Evolutionary conservation across 1,140 invertebrate genomes (phyloP).

Genomic region (Andricus grossulariae): DNA sequence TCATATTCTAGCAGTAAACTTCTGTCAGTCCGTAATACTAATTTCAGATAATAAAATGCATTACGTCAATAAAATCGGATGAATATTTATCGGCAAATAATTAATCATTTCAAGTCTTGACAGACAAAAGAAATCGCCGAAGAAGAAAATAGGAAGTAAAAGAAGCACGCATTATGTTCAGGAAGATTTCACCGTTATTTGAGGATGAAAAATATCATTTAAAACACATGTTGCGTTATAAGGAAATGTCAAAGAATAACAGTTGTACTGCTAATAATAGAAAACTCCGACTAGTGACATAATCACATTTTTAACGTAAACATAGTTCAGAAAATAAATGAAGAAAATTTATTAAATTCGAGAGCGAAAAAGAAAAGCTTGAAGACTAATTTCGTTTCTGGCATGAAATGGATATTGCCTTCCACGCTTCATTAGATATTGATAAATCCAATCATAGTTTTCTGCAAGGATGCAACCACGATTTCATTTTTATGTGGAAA

Average conservation of each 20-base stretch:
- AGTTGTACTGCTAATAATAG: not conserved
- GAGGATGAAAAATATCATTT: not conserved
- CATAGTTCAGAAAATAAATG: no score
- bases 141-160: not conserved
- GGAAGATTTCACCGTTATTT: slow-evolving; percentile 17
- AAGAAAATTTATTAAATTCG: not conserved
- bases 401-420: not conserved
- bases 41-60: no score
- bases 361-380: not conserved
- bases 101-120: not conserved
- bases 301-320: no score
- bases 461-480: not conserved
- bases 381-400: not conserved
- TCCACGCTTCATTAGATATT: not conserved
- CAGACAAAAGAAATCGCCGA: not conserved
- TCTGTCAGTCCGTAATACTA: no score
- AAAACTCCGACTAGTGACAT: no score
- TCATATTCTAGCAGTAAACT: no score
- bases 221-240: slow-evolving; percentile 13
- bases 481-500: slow-evolving; percentile 13
- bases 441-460: slow-evolving; percentile 6
- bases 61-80: no score
- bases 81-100: no score
- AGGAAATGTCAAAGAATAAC: not conserved
- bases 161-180: not conserved